These are phyloP conservation scores for Camarhynchus parvulus DNA, from an alignment of 2,113 vertebrate species.

Conservation along the genomic window DNA sequence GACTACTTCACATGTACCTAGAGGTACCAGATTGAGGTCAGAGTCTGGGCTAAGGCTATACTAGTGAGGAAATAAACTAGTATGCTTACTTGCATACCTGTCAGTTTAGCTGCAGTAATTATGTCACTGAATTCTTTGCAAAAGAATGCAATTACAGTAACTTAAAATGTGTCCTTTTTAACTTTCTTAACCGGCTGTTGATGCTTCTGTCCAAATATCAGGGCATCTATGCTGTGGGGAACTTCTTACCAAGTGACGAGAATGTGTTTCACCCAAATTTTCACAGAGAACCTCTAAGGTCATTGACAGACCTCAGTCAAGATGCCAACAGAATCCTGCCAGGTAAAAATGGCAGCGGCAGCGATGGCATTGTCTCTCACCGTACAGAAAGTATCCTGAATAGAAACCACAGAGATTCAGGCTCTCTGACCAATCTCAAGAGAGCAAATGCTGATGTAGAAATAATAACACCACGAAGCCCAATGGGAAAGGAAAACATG, in stretches of 20 bases:
- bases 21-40: not conserved
- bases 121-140: not conserved
- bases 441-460: constrained; percentile 90
- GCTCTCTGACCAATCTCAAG: constrained; percentile 84
- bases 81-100: not conserved
- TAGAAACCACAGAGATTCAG: constrained; percentile 82
- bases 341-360: constrained; percentile 83
- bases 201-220: constrained; percentile 70
- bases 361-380: constrained; percentile 80
- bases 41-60: not conserved
- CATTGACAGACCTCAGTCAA: constrained; percentile 88
- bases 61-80: not conserved
- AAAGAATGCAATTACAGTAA: not conserved
- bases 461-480: constrained; percentile 89
- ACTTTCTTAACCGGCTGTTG: not conserved
- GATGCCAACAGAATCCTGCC: constrained; percentile 86
- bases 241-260: constrained; percentile 92
- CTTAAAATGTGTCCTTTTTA: not conserved
- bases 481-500: constrained; percentile 92
- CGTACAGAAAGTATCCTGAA: constrained; percentile 87
- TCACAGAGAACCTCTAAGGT: constrained; percentile 79
- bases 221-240: constrained; percentile 94
- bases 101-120: not conserved
- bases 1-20: not conserved
- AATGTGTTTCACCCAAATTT: constrained; percentile 64